Percentiles rank a stretch among this genome's conserved stretches.
These are phyloP conservation scores for Pinna nobilis DNA, from an alignment of 1,140 invertebrate genomes.

Conservation along the genomic window DNA sequence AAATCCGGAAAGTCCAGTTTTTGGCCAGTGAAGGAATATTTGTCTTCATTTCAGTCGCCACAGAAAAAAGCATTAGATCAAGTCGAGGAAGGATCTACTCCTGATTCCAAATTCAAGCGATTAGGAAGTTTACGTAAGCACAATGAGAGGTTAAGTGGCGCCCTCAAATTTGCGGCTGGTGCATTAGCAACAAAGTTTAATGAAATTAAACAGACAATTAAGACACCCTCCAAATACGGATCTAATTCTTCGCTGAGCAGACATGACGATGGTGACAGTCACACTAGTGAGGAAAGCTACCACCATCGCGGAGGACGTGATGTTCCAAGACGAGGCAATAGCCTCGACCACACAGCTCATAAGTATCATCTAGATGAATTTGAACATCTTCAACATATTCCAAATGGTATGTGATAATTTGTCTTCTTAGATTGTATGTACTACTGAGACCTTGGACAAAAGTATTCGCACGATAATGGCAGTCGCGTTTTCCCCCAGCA, in stretches of 20 bases:
- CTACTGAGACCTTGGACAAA: conserved; percentile 20
- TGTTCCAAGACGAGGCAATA: conserved; percentile 8
- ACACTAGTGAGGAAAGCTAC: too few species aligned
- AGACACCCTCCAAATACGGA: conserved; percentile 62
- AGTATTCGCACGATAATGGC: conserved; percentile 21
- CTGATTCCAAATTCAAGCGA: conserved; percentile 44
- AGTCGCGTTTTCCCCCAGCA: not conserved
- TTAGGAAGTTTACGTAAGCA: conserved; percentile 56
- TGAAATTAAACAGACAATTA: conserved; percentile 93
- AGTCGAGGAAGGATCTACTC: conserved; percentile 36
- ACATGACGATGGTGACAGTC: conserved; percentile 28
- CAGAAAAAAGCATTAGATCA: conserved; percentile 46
- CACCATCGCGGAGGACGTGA: conserved; percentile 29
- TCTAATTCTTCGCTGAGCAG: conserved; percentile 55
- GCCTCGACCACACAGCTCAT: not conserved
- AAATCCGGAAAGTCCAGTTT: conserved; percentile 5
- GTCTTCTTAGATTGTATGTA: too few species aligned
- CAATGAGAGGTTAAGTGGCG: conserved; percentile 66
- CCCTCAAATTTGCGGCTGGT: conserved; percentile 82
- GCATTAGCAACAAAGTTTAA: conserved; percentile 89
- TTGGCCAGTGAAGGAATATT: conserved; percentile 34
- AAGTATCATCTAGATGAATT: conserved; percentile 4
- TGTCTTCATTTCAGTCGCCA: conserved; percentile 30
- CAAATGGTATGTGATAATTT: conserved; percentile 1
- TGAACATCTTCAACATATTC: not conserved